Evolutionary conservation across 2,113 vertebrate genomes (phyloP).

Genomic region (Corythaeola cristata): DNA sequence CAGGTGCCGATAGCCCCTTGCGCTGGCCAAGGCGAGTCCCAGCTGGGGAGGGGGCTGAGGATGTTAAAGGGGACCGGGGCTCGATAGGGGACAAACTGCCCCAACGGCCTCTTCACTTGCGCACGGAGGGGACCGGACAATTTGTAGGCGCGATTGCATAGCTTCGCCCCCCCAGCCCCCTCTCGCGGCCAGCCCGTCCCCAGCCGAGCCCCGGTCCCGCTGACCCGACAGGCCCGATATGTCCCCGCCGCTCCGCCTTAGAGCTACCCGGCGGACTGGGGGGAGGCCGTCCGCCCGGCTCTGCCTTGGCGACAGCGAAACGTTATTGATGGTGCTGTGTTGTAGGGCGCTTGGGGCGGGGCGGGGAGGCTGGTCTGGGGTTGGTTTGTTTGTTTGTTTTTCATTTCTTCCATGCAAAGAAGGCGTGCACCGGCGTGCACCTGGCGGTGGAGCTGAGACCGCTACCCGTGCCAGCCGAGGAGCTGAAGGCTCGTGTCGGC

Average conservation of each 20-base stretch:
- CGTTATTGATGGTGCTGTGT: neutral
- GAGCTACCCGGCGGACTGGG: neutral
- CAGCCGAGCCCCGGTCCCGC: no score
- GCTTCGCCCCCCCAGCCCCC: fast-evolving
- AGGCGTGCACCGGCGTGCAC: neutral
- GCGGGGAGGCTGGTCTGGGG: fast-evolving
- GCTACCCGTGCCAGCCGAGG: neutral
- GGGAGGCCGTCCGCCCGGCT: fast-evolving
- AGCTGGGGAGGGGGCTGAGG: neutral
- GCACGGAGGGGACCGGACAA: neutral
- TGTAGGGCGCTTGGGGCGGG: neutral
- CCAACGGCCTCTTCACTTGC: neutral
- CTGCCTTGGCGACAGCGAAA: fast-evolving
- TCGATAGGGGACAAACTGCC: fast-evolving
- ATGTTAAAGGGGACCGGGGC: neutral
- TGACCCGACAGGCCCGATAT: neutral
- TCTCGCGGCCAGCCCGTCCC: neutral
- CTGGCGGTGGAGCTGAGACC: neutral
- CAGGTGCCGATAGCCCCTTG: no score
- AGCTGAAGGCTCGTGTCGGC: neutral
- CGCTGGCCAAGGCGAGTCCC: neutral
- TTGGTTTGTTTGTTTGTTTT: neutral
- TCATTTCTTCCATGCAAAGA: neutral
- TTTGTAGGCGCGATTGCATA: no score
- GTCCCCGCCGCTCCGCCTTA: neutral